These are phyloP conservation scores for Molossus molossus DNA, from an alignment of 2,797 vertebrate genomes.

Conservation along the genomic window DNA sequence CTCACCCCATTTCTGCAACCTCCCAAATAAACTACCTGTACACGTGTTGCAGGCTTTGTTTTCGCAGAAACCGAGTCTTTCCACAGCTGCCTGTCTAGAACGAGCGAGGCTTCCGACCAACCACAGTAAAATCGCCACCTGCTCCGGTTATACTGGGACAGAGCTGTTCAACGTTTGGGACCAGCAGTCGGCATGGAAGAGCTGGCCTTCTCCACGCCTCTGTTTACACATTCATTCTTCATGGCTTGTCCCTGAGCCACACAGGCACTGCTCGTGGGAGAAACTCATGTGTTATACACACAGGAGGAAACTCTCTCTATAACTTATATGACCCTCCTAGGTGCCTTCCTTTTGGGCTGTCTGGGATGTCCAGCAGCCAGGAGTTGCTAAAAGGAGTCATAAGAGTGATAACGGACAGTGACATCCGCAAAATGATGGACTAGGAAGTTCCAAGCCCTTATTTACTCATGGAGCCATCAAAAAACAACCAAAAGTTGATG, in stretches of 20 bases:
- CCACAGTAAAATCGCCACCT: not conserved
- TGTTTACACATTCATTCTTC: not conserved
- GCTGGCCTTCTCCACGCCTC: not conserved
- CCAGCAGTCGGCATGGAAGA: not conserved
- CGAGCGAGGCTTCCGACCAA: not conserved
- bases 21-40: not conserved
- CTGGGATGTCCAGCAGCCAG: not conserved
- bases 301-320: not conserved
- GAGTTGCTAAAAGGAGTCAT: not conserved
- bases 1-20: constrained; percentile 13
- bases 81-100: not conserved
- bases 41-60: not conserved
- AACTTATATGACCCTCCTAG: not conserved
- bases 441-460: not conserved
- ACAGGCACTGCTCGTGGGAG: not conserved
- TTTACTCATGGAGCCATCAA: not conserved
- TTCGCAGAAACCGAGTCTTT: not conserved
- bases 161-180: not conserved
- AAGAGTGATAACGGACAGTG: not conserved
- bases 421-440: not conserved
- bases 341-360: constrained; percentile 3
- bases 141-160: not conserved
- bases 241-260: not conserved
- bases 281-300: not conserved
- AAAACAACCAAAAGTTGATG: not conserved